Conservation (phyloP, 2,113 vertebrate species). For the Plectropomus leopardus region DNA sequence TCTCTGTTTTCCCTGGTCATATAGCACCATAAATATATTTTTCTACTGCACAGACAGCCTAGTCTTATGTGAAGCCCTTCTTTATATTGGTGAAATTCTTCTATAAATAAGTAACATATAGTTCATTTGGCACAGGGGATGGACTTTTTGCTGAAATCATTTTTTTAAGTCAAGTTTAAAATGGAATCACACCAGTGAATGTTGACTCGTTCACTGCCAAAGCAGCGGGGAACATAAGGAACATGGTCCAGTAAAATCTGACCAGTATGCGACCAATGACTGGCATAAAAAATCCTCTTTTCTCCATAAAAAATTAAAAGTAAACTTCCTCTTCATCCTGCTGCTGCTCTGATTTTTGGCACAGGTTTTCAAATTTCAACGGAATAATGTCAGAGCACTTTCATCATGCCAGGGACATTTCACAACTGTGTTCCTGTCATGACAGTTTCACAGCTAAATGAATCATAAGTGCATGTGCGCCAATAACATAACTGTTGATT, state of each 20-base stretch:
- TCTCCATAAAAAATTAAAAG: neutral
- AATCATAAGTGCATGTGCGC: neutral
- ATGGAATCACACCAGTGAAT: neutral
- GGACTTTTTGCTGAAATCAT: neutral
- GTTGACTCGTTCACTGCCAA: too few species aligned
- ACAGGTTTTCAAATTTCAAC: conserved; percentile 28
- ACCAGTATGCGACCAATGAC: neutral
- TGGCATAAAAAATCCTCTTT: neutral
- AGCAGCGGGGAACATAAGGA: neutral
- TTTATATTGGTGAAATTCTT: too few species aligned
- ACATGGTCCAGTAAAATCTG: neutral
- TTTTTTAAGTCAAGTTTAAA: neutral
- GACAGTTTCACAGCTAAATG: neutral
- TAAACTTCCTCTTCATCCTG: neutral
- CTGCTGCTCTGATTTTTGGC: neutral
- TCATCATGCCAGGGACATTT: conserved; percentile 29
- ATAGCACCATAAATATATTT: too few species aligned
- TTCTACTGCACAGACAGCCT: too few species aligned
- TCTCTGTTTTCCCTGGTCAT: too few species aligned
- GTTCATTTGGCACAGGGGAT: too few species aligned
- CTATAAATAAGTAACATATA: too few species aligned
- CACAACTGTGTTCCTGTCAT: conserved; percentile 16
- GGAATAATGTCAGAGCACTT: neutral
- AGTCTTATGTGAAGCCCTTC: too few species aligned
- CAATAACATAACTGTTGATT: neutral